Base-by-base conservation (phyloP, 2,113 vertebrate genomes). In the Microcebus tavaratra region DNA sequence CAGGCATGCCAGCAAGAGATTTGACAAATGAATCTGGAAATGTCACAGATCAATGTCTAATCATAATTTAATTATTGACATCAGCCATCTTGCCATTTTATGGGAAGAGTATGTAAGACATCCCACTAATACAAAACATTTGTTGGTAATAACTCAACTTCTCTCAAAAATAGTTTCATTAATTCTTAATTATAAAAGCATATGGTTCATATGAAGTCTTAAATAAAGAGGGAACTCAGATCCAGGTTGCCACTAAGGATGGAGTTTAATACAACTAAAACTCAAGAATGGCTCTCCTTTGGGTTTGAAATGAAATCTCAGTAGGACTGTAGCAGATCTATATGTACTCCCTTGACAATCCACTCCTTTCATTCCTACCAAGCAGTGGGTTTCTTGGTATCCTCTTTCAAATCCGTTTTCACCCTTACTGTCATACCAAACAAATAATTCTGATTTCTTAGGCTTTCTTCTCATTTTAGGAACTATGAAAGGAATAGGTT, bases 91-190 rank as follows among this genome's bases (percentile, higher is more conserved):
- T 48, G 63, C 79, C 55, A 75, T 96, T 42, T 97, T 97, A 91
- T 1, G 53, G 63, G 59, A 95, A 72, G 68, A 79, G 68, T 88
- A 72, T 59, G 39, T 91, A 96, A 96, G 48, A 34, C 6, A 2
- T 75, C 57, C 55, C 55, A 27, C 48, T 97, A 98, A 97, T 65
- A 97, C 78, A 96, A 70, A 90, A 72, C 59, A 93, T 93, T 57
- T 96, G 14, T 97, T 79, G 39, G 39, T 91, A 93, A 53, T 70
- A 45, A 17, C 2, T 78, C 88, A 93, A 97, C 68, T 68, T 88
- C 17, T 82, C 25, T 55, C 17, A 10, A 92, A 80, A 34, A 34
- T 88, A 27, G 55, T 34, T 91, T 95, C 20, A 67, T 75, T 34
- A 75, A 70, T 92, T 11, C 67, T 65, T 87, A 79, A 83, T 84